Evolutionary conservation across 2,888 invertebrate genomes (phyloP).

Genomic region (Quadroppia sp.): DNA sequence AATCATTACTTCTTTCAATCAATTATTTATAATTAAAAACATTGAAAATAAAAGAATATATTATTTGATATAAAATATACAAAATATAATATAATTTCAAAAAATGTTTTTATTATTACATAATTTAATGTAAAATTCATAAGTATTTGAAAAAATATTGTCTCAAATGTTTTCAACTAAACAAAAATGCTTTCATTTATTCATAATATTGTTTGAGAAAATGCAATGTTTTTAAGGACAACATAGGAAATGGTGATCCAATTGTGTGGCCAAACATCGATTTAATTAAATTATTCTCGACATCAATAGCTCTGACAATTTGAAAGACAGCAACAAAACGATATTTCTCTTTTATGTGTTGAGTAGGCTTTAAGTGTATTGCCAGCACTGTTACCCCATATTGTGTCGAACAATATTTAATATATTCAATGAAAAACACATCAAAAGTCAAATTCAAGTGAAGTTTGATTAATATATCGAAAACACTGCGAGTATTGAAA

Average conservation of each 20-base stretch:
- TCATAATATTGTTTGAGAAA: no score
- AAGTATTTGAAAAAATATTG: not conserved
- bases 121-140: no score
- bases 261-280: not conserved
- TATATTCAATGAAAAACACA: not conserved
- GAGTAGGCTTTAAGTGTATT: no score
- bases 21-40: not conserved
- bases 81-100: not conserved
- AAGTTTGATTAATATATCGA: conserved; percentile 5
- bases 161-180: no score
- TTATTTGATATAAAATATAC: no score
- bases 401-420: conserved; percentile 16
- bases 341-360: not conserved
- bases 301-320: not conserved
- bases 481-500: not conserved
- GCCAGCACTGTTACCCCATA: not conserved
- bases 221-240: not conserved
- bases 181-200: no score
- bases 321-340: not conserved
- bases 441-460: not conserved
- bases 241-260: not conserved
- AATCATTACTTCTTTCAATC: conserved; percentile 2
- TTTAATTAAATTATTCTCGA: conserved; percentile 17
- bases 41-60: not conserved
- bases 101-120: not conserved